These are phyloP conservation scores for Lochmaea crataegi DNA, from an alignment of 2,888 invertebrate species.

Conservation along the genomic window DNA sequence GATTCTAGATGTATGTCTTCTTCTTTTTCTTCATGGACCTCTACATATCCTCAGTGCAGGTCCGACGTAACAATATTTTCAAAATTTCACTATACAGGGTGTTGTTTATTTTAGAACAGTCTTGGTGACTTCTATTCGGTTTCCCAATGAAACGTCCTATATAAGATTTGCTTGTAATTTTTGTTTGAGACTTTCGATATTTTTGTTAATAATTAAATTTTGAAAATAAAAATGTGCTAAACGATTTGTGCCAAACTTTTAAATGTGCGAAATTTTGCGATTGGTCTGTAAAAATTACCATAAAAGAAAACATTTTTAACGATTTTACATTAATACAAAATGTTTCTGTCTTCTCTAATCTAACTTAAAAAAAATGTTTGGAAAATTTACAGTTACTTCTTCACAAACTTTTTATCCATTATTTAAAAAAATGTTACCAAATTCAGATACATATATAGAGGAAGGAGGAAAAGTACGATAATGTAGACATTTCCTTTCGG, in stretches of 20 bases:
- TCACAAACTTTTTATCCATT: background rate
- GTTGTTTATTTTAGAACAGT: no score
- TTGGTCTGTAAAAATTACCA: constrained; percentile 48
- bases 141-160: no score
- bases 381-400: constrained; percentile 13
- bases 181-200: constrained; percentile 21
- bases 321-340: constrained; percentile 38
- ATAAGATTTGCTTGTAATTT: background rate
- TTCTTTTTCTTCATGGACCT: no score
- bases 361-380: constrained; percentile 31
- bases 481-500: no score
- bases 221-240: constrained; percentile 36
- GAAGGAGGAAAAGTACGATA: no score
- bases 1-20: no score
- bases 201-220: constrained; percentile 33
- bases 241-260: constrained; percentile 31
- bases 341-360: constrained; percentile 45
- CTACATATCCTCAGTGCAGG: no score
- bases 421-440: background rate
- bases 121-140: no score
- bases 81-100: no score
- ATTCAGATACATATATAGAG: no score
- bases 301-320: constrained; percentile 36
- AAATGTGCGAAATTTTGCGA: constrained; percentile 47
- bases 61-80: no score